Evolutionary conservation across 2,113 vertebrate species (phyloP), one percentile per base, ranked within the genome.

Genomic region (Ageneiosus marmoratus): DNA sequence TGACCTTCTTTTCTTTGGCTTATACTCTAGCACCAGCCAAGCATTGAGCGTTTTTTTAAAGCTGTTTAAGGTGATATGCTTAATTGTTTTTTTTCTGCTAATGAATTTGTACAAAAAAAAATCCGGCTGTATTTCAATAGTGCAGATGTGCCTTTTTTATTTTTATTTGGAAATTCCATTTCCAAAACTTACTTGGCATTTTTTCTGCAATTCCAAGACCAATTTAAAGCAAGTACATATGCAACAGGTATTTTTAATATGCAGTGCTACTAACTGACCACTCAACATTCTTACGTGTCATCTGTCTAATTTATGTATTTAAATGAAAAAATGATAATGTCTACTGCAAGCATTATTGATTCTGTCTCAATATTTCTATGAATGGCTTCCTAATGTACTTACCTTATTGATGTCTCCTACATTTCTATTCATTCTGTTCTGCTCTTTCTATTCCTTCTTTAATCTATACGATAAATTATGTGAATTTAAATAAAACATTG

Each of bases 221-320:
- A 41, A 78, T 81, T 84, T 10, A 70, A 78, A 77, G 63, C 76
- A 55, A 72, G 62, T 20, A 78, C 79, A 75, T 82, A 76, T 80
- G 79, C 81, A 81, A 76, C 6, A 62, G 74, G 86, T 85, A 84
- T 84, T 56, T 88, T 34, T 6, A 74, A 90, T 86, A 62, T 86
- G 85, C 70, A 79, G 51, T 77, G 58, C 86, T 83, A 76, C 81
- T 78, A 77, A 84, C 77, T 50, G 83, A 83, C 69, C 78, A 81
- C 77, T 88, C 29, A 85, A 62, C n/a, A 83, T 55, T 63, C 73
- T 67, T 87, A 51, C 83, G 50, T 86, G 63, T 84, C 74, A 44
- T 81, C 65, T 82, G 44, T 87, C 74, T 87, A 88, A 89, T 86
- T 89, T 86, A 87, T 91, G 85, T 91, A 93, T 91, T 93, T 92